Base-by-base conservation (phyloP, 2,888 invertebrate genomes). In the Acleris emargana region DNA sequence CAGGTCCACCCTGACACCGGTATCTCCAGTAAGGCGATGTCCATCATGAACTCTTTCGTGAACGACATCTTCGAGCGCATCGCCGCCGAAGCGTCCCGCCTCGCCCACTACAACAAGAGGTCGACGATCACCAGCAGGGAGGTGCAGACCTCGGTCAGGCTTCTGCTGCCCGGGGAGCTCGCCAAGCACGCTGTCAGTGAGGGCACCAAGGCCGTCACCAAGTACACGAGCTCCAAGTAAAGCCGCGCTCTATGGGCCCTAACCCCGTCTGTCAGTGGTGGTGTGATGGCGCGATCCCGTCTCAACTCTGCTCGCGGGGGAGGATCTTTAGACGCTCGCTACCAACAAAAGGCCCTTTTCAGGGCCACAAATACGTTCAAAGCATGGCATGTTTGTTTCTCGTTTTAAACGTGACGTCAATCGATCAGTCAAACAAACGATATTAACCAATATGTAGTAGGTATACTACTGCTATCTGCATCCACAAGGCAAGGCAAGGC, bases 21-120 rank as follows among this genome's bases (percentile, higher is more conserved):
- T 62, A 79, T 79, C 60, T 78, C 77, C 53, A 75, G 75, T 58
- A 95, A 95, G 81, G 95, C 95, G 20, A 95, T 95, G 95, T 93
- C 91, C 69, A 94, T 95, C 82, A 95, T 95, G 94, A 95, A 95
- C 87, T 94, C 94, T 70, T 96, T 95, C 79, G 94, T 96, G 54
- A 95, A 95, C 81, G 95, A 96, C 78, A 94, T 95, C 64, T 95
- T 96, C 78, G 95, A 96, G 80, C 92, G 95, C 49, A 95, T 95
- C 79, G 95, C 95, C 43, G 93, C 93, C 3, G 94, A 95, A 76
- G 93, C 95, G 2, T 94, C 94, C 3, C 93, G 94, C 66, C 83
- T 95, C 72, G 94, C 94, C 32, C 94, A 94, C 75, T 94, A 94
- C 89, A 94, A 94, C 86, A 94, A 95, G 82, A 84, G 94, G 1